Percentiles rank a stretch among this genome's conserved stretches.
These are phyloP conservation scores for Rhabdornis inornatus DNA, from an alignment of 2,113 vertebrate genomes.

Conservation along the genomic window DNA sequence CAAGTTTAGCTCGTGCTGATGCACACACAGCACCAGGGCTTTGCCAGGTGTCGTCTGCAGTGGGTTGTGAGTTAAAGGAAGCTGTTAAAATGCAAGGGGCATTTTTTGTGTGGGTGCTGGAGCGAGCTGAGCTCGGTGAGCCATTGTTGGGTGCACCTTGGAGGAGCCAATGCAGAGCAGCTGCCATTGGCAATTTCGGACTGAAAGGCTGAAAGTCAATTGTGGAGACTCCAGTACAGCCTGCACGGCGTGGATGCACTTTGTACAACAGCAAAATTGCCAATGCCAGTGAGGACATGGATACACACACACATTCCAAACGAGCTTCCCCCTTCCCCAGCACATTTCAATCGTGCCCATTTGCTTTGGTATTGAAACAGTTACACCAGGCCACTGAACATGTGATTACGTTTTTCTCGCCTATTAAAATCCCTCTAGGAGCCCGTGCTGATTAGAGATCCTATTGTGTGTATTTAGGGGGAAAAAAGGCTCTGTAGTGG, in stretches of 20 bases:
- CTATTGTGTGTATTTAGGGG: not conserved
- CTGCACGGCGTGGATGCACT: not conserved
- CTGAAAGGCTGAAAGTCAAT: not conserved
- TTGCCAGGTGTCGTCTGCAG: not conserved
- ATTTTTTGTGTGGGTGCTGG: not conserved
- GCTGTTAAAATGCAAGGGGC: not conserved
- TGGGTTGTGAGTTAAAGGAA: not conserved
- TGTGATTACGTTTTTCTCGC: not conserved
- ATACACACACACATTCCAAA: not conserved
- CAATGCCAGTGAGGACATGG: not conserved
- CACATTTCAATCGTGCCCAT: not conserved
- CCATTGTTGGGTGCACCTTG: rapidly evolving
- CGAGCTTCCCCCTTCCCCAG: not conserved
- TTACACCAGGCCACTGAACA: not conserved
- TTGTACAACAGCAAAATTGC: not conserved
- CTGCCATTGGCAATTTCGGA: not conserved
- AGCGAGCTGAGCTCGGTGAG: not conserved
- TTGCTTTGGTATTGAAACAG: slow-evolving; percentile 29
- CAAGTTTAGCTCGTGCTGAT: not conserved
- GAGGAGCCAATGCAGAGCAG: not conserved
- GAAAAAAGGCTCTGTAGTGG: not conserved
- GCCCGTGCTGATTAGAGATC: not conserved
- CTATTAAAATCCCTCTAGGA: not conserved
- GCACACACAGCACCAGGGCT: not conserved
- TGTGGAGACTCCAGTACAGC: not conserved